Conservation (phyloP, 2,888 invertebrate genomes). For the Choristoneura rosaceana region DNA sequence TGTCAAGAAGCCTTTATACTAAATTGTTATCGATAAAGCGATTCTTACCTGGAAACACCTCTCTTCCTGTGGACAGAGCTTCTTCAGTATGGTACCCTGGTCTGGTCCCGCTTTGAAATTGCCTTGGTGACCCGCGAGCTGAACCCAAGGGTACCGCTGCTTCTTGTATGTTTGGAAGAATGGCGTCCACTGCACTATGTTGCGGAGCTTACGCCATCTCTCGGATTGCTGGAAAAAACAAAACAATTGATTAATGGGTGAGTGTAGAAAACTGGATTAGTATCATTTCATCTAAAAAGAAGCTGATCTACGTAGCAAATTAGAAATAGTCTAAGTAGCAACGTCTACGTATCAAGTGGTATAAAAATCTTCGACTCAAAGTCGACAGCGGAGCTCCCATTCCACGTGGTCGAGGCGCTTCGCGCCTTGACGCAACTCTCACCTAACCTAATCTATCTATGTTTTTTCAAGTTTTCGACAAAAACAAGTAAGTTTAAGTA, state of each 20-base stretch:
- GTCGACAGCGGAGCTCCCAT: too few relatives aligned
- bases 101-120: conserved; percentile 97
- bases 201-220: conserved; percentile 96
- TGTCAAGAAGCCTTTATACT: too few relatives aligned
- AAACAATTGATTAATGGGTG: conserved; percentile 32
- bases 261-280: not conserved
- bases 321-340: too few relatives aligned
- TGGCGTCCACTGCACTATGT: conserved; percentile 98
- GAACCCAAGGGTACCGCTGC: conserved; percentile 98
- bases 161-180: conserved; percentile 99
- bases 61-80: conserved; percentile 95
- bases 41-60: conserved; percentile 91
- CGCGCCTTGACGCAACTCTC: too few relatives aligned
- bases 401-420: too few relatives aligned
- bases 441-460: too few relatives aligned
- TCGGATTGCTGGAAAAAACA: conserved; percentile 90
- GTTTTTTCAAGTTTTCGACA: too few relatives aligned
- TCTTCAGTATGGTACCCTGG: conserved; percentile 97
- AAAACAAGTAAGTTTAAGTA: too few relatives aligned
- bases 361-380: too few relatives aligned
- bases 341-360: too few relatives aligned
- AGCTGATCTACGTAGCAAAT: too few relatives aligned
- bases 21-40: not conserved
- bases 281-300: too few relatives aligned
- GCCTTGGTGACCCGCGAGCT: conserved; percentile 97